phyloP scores from a whole-genome alignment of 2,888 invertebrate species.

The Quadriops clusia region DNA sequence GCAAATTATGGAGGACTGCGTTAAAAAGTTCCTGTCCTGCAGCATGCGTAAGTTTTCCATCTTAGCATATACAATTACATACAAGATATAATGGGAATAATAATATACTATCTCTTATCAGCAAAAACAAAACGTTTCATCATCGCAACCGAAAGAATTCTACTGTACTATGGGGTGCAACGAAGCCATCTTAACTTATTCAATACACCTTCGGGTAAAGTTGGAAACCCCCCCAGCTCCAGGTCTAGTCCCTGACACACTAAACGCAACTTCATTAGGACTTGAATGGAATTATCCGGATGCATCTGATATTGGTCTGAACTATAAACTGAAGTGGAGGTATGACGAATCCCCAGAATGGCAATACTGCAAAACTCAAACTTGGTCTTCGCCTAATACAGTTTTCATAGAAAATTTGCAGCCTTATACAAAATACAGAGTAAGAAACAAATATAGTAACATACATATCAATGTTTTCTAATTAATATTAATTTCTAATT shows the following conservation, averaged over 20 bases:
- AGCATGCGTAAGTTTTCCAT: slow-evolving; percentile 62
- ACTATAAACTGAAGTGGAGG: slow-evolving; percentile 61
- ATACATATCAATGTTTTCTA: slow-evolving; percentile 2
- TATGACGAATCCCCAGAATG: slow-evolving; percentile 63
- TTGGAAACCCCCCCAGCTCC: slow-evolving; percentile 50
- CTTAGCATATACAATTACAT: slow-evolving; percentile 7
- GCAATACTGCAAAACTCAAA: slow-evolving; percentile 70
- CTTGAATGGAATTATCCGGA: slow-evolving; percentile 63
- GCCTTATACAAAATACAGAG: slow-evolving; percentile 84
- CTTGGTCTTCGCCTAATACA: slow-evolving; percentile 47
- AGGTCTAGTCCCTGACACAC: slow-evolving; percentile 63
- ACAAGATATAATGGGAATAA: too few species aligned
- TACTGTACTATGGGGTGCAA: slow-evolving; percentile 77
- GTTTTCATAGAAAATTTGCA: slow-evolving; percentile 66
- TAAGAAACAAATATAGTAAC: slow-evolving; percentile 34
- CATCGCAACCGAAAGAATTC: slow-evolving; percentile 51
- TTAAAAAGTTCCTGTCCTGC: slow-evolving; percentile 64
- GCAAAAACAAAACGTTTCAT: not conserved
- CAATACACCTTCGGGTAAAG: slow-evolving; percentile 52
- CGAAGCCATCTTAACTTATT: slow-evolving; percentile 64
- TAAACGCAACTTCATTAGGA: slow-evolving; percentile 67
- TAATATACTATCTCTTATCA: too few species aligned
- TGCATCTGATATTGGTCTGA: slow-evolving; percentile 40
- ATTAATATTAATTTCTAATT: too few species aligned
- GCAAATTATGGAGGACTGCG: slow-evolving; percentile 65